A percentile compares a stretch with the other conserved stretches of the same genome.
These are phyloP conservation scores for Desoria tigrina DNA, from an alignment of 2,888 invertebrate genomes.

Conservation along the genomic window DNA sequence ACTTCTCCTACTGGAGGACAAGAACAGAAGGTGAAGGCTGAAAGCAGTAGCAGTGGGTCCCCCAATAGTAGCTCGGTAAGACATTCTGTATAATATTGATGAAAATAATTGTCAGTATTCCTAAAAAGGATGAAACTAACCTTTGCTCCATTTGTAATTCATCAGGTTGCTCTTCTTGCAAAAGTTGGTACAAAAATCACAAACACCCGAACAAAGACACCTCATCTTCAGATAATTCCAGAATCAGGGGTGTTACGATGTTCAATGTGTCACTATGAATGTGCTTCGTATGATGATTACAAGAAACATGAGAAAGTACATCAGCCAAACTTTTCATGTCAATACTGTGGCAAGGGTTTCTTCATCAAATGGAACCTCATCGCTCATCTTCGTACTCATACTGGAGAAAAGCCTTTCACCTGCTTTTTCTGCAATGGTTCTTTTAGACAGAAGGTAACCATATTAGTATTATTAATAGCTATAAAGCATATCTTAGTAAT, in stretches of 20 bases:
- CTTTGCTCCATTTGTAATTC: too few relatives aligned
- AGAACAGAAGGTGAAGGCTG: constrained; percentile 1
- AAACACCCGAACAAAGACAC: constrained; percentile 53
- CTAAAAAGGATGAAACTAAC: neutral
- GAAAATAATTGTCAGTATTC: too few relatives aligned
- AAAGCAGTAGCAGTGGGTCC: constrained; percentile 6
- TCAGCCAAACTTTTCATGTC: constrained; percentile 53
- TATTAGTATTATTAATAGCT: neutral
- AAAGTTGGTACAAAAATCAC: constrained; percentile 53
- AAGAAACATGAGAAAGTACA: constrained; percentile 54
- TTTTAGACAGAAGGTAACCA: constrained; percentile 52
- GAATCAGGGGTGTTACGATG: constrained; percentile 51
- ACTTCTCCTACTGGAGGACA: constrained; percentile 9
- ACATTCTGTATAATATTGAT: too few relatives aligned
- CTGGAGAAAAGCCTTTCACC: constrained; percentile 53
- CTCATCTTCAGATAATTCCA: constrained; percentile 53
- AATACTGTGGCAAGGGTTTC: constrained; percentile 53
- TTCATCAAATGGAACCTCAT: constrained; percentile 54
- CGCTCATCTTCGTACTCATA: constrained; percentile 52
- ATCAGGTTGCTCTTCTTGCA: constrained; percentile 25
- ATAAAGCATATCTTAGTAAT: constrained; percentile 3
- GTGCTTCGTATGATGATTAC: constrained; percentile 53
- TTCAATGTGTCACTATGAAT: constrained; percentile 54
- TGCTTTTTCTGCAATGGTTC: constrained; percentile 54
- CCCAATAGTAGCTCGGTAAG: constrained; percentile 26